A percentile compares a stretch with the other conserved stretches of the same genome.
phyloP scores from a whole-genome alignment of 2,113 vertebrate species.

The Aspiorhynchus laticeps region DNA sequence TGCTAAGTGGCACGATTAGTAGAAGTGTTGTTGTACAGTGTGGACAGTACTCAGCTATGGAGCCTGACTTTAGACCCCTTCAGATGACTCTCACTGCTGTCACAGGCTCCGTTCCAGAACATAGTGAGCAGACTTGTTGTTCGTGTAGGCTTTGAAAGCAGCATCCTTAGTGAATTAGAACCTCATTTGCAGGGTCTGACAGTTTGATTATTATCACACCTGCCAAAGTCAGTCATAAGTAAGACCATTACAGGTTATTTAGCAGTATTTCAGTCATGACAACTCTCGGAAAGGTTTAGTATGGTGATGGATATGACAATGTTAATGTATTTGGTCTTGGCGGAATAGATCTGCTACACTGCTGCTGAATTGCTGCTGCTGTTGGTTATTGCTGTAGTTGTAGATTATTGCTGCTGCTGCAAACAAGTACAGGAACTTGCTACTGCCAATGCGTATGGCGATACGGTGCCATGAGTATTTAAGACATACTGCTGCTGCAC shows the following conservation, averaged over 20 bases:
- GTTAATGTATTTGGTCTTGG: too few species aligned
- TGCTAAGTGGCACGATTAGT: constrained; percentile 21
- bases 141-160: not conserved
- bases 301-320: too few species aligned
- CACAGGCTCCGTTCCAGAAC: constrained; percentile 10
- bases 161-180: not conserved
- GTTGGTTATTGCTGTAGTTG: too few species aligned
- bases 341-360: too few species aligned
- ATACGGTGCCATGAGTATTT: too few species aligned
- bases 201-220: not conserved
- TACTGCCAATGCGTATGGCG: too few species aligned
- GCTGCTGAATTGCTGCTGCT: too few species aligned
- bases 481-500: too few species aligned
- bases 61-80: not conserved
- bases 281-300: too few species aligned
- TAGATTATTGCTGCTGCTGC: too few species aligned
- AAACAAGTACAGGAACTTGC: too few species aligned
- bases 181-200: not conserved
- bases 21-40: constrained; percentile 7
- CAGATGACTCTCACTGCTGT: not conserved
- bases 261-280: too few species aligned
- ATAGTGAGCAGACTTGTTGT: not conserved
- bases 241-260: not conserved
- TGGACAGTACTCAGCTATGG: not conserved
- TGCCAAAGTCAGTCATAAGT: not conserved